Percentiles rank a stretch among this genome's conserved stretches.
Conservation (phyloP, 2,113 vertebrate species). For the Tamias sibiricus region DNA sequence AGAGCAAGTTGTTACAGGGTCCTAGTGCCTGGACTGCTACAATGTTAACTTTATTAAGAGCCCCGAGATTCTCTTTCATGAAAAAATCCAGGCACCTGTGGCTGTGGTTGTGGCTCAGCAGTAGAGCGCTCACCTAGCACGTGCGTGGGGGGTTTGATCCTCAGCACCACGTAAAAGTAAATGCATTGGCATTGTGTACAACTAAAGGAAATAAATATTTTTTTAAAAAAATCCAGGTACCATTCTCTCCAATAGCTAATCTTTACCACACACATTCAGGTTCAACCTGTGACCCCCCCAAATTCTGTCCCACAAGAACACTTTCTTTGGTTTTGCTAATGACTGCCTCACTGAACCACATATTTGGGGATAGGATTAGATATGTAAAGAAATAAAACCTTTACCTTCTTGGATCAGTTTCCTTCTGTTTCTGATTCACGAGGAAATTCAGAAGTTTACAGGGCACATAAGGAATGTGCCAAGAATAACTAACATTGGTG, state of each 20-base stretch:
- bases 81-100: not conserved
- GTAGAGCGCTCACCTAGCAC: too few relatives aligned
- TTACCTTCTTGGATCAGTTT: not conserved
- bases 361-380: not conserved
- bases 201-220: too few relatives aligned
- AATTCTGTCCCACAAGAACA: not conserved
- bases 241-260: not conserved
- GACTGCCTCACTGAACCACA: not conserved
- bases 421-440: constrained; percentile 21
- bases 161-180: too few relatives aligned
- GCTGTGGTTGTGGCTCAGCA: too few relatives aligned
- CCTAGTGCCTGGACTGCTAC: not conserved
- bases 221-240: constrained; percentile 4
- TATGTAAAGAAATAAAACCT: not conserved
- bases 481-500: not conserved
- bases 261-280: not conserved
- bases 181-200: too few relatives aligned
- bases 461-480: not conserved
- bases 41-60: not conserved
- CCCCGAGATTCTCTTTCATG: not conserved
- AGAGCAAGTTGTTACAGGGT: not conserved
- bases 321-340: not conserved
- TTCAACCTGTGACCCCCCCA: not conserved
- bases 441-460: constrained; percentile 17
- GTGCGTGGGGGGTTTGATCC: too few relatives aligned